Base-by-base conservation (phyloP, 2,113 vertebrate genomes). In the Indicator maculatus region DNA sequence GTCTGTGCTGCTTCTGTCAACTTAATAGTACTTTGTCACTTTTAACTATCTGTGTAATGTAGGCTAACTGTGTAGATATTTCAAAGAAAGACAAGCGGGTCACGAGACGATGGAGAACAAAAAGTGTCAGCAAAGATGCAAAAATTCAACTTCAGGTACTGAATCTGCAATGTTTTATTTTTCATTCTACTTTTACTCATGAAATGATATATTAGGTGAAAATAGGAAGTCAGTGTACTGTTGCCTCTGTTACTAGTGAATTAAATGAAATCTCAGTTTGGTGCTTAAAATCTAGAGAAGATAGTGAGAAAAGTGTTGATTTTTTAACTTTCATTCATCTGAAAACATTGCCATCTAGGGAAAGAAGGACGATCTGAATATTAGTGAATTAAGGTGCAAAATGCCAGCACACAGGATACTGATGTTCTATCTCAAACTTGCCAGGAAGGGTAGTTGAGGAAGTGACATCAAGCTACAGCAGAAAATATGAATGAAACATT, bases 41-140 rank as follows among this genome's bases (percentile, higher is more conserved):
- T 98, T 97, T 98, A 98, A 98, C 97, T 96, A 96, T 98, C 97
- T 98, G 96, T 98, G 96, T 96, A 97, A 98, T 97, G 92, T 99
- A 99, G 99, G 98, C 98, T 98, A 99, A 99, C 98, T 99, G 99
- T 98, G 98, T 99, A 99, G 99, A 99, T 98, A 98, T 99, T 98
- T 98, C 99, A 99, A 99, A 99, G 99, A 99, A 99, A 99, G 99
- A 99, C 98, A 99, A 99, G 97, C 98, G 99, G 92, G 98, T 98
- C 97, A 99, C 98, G 72, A 99, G 99, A 98, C 98, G 99, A 98
- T 99, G 99, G 99, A 99, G 99, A 99, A 99, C 99, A 98, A 99
- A 99, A 99, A 99, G 99, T 98, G 99, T 99, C 98, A 99, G 99
- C 98, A 99, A 99, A 99, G 99, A 99, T 97, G 97, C 99, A 98